Conservation (phyloP, 2,888 invertebrate genomes). For the Lepetodrilus schrolli region DNA sequence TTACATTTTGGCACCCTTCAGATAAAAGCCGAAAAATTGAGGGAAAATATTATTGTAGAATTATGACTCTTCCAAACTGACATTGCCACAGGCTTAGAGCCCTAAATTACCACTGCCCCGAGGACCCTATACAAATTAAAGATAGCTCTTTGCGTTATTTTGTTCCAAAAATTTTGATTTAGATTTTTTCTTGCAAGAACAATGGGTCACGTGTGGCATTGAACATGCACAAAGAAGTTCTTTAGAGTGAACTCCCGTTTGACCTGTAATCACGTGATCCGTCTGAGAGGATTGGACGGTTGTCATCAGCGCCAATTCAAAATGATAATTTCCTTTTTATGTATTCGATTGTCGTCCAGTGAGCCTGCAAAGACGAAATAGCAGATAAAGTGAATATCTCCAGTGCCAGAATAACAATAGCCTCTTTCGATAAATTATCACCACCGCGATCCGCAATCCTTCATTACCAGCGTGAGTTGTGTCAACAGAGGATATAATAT, state of each 20-base stretch:
- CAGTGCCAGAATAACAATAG: conserved; percentile 15
- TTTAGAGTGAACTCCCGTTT: background rate
- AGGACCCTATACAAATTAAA: conserved; percentile 11
- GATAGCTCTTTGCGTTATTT: background rate
- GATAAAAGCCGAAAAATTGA: background rate
- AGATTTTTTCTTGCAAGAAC: background rate
- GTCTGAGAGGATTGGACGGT: conserved; percentile 6
- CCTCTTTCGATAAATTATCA: background rate
- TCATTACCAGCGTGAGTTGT: background rate
- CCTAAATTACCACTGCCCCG: background rate
- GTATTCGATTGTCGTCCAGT: conserved; percentile 14
- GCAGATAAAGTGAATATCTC: conserved; percentile 24
- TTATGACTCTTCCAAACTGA: background rate
- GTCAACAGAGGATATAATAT: conserved; percentile 17
- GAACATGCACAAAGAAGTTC: background rate
- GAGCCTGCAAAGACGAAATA: conserved; percentile 4
- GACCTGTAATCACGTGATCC: conserved; percentile 5
- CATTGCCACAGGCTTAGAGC: background rate
- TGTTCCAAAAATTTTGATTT: background rate
- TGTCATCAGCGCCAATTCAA: conserved; percentile 19
- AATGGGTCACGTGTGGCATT: background rate
- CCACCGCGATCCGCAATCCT: background rate
- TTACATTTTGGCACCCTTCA: background rate
- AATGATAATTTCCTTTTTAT: conserved; percentile 25
- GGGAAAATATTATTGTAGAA: conserved; percentile 13